Conservation (phyloP, 2,888 invertebrate genomes). For the Eupithecia pulchellata region DNA sequence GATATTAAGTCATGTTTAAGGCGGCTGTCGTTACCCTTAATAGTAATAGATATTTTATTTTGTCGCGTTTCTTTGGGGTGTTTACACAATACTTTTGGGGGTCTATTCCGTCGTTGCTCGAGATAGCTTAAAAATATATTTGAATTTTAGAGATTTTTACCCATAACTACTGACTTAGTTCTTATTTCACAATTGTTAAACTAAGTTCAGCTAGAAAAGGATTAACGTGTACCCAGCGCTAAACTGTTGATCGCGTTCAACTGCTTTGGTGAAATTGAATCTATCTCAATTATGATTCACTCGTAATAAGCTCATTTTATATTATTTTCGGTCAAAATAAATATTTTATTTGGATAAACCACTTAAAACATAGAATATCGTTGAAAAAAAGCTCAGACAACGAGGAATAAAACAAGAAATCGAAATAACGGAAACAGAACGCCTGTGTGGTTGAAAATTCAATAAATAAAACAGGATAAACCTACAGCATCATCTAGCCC, state of each 20-base stretch:
- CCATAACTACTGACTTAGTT: background rate
- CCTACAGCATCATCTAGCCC: no score
- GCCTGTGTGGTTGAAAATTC: no score
- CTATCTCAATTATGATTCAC: background rate
- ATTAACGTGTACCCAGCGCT: no score
- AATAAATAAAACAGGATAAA: no score
- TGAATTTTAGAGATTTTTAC: background rate
- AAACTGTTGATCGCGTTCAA: no score
- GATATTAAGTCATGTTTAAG: slow-evolving; percentile 86
- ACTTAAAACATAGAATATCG: background rate
- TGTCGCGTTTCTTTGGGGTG: slow-evolving; percentile 78
- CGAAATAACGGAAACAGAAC: no score
- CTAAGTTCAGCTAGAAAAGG: no score
- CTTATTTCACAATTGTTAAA: no score
- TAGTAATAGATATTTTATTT: slow-evolving; percentile 86
- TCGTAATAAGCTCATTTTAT: background rate
- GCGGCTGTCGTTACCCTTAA: slow-evolving; percentile 84
- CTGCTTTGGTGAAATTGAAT: no score
- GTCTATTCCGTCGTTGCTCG: slow-evolving; percentile 49
- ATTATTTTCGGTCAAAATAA: no score
- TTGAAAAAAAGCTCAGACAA: background rate
- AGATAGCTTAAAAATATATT: background rate
- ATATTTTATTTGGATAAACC: no score
- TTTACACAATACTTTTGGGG: slow-evolving; percentile 73
- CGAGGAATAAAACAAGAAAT: no score